Base-by-base conservation (phyloP, 23 tunicate genomes). In the Styela plicata region DNA sequence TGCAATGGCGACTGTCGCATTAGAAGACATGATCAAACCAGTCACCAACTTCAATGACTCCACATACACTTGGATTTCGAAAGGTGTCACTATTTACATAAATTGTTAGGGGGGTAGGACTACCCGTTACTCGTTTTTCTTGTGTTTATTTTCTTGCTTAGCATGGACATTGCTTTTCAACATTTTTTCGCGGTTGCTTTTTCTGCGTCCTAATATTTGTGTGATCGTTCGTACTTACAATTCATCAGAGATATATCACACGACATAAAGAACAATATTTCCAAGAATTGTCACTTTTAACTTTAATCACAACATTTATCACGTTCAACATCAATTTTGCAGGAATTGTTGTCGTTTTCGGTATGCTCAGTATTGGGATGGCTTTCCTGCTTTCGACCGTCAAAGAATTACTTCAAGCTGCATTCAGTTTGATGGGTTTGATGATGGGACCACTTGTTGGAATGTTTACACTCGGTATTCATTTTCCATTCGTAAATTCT, bases 401-500 rank as follows among this genome's bases (percentile, higher is more conserved):
- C 64, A 84, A 83, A 32, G 86, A 80, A 31, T 27, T 88, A 17
- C 87, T 88, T 20, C 87, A 88, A 69, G 92, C 92, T 2, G 87
- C 92, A 3, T 57, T 88, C 63, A 82, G 86, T 30, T 57, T 88
- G 31, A 61, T 83, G 79, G 84, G 84, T 1, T 29, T 86, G 7
- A 34, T 86, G 71, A 82, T 83, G 69, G 89, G 89, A 70, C 83
- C 89, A 0, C 62, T 86, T 69, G 35, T 76, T 27, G 88, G 88
- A 5, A 20, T 85, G 77, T 85, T 85, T 63, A 85, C 67, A 13
- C 65, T 85, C 24, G 88, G 82, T 2, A 64, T 85, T 19, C 63
- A 88, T 19, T 92, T 87, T 74, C 91, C 91, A 22, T 92, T 92
- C 34, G 88, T 80, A 2, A 92, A 92, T 69, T 91, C 97, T n/a